Evolutionary conservation across 2,888 invertebrate genomes (phyloP), one percentile per base, ranked within the genome.

Genomic region (Chrysina gloriosa): DNA sequence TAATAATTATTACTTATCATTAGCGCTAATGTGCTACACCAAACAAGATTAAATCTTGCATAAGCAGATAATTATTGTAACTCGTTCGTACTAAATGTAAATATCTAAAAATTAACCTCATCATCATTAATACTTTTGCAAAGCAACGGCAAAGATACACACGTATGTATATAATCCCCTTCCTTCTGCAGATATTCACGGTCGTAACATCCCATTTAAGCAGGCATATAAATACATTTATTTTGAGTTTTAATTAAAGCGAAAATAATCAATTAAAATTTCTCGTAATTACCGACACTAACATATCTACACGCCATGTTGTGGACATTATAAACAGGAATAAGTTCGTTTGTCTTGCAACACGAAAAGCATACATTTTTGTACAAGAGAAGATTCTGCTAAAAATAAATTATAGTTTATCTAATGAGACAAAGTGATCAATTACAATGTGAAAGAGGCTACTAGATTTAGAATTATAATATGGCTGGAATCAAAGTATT

Each of bases 231-330:
- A 42, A 42, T 58, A 58, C 23, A 58, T 58, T 5, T 14, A n/a
- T 39, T 25, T 42, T 5, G 23, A 16, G 23, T 58, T 58, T 39
- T 58, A 58, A 58, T 58, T 58, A 58, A 25, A 39, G 27, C 21
- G 25, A 16, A 42, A 42, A 16, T 23, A 58, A 27, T 58, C 58
- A 42, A 58, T 58, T 58, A 58, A 16, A n/a, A 16, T 23, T 9
- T 42, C 58, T 42, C 16, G 58, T 58, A 25, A 58, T 42, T 58
- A 58, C 39, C 25, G 58, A 42, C 39, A 58, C 16, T 58, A 42
- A 58, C 39, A 42, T 27, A n/a, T 42, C 58, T 58, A 25, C 23
- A 27, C 21, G 7, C 11, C 36, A 19, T n/a, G 9, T 36, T 39
- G 39, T 58, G 25, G 14, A 14, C 6, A 11, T 25, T 58, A 39